Base-by-base conservation (phyloP, 1,140 invertebrate species). In the Lucilia sericata region DNA sequence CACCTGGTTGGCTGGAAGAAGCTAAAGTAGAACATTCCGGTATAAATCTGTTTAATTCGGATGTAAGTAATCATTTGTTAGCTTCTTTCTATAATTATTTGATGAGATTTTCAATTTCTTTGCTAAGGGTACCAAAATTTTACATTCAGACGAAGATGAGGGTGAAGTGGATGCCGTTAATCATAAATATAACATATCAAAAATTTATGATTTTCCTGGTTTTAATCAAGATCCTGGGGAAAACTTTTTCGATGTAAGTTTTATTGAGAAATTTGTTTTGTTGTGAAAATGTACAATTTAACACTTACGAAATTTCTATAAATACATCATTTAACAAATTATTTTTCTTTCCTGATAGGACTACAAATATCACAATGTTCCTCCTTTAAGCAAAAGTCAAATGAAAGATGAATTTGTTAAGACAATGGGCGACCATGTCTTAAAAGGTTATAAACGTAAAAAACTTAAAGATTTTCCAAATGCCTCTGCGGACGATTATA, bases 1-100 rank as follows among this genome's bases (percentile, higher is more conserved):
- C 98, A 14, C 97, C 96, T 70, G 98, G 96, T 12, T 98, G 97
- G 97, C 91, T 98, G 51, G 94, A 96, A 87, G 95, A 97, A 87
- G 96, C 97, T 0, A 94, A 95, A 91, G 93, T 96, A 76, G 92
- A 94, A 76, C 93, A 94, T 86, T 97, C 97, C 10, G 96, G 96
- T 74, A 93, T 98, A 25, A 90, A 93, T 34, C 91, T 98, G 86
- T 97, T 97, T 92, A 96, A 96, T 92, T 94, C 94, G 87, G 92
- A 93, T 91, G 91, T 94, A 92, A 91, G 92, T 92, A 30, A 9
- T 21, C 82, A 30, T 34, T 83, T 5, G 60, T 19, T 47, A 14
- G 76, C 47, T 42, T 14, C 65, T 19, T 60, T 60, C 42, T 34
- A 36, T 60, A 21, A 3, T 30, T 2, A 2, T 30, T 30, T 30